phyloP scores from a whole-genome alignment of 2,888 invertebrate species.

The Ferdinandea cuprea region DNA sequence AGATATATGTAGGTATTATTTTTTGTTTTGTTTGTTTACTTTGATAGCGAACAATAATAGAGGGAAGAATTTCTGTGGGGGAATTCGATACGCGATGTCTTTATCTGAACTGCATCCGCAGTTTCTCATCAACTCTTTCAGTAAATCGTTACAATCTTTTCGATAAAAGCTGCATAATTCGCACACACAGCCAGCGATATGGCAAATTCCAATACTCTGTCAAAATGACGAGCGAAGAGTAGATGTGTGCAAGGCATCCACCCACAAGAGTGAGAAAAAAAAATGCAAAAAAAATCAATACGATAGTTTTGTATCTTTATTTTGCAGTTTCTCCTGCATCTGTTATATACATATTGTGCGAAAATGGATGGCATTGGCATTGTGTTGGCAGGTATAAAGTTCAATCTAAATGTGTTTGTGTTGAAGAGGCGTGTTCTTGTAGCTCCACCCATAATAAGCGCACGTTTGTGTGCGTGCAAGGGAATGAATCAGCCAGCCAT shows the following conservation, averaged over 20 bases:
- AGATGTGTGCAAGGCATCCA: constrained; percentile 43
- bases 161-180: constrained; percentile 73
- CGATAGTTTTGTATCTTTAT: constrained; percentile 63
- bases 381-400: constrained; percentile 3
- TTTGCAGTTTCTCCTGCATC: background rate
- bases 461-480: constrained; percentile 13
- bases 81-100: constrained; percentile 72
- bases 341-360: constrained; percentile 10
- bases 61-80: constrained; percentile 55
- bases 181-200: constrained; percentile 35
- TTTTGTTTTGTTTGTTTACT: constrained; percentile 9
- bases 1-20: constrained; percentile 11
- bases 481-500: constrained; percentile 63
- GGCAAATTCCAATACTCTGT: constrained; percentile 18
- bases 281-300: constrained; percentile 57
- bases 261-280: constrained; percentile 46
- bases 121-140: constrained; percentile 74
- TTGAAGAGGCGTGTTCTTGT: constrained; percentile 33
- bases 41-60: constrained; percentile 19
- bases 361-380: constrained; percentile 30
- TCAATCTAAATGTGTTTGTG: no score
- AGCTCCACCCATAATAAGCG: constrained; percentile 43
- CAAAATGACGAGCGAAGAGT: background rate
- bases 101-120: constrained; percentile 75
- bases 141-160: constrained; percentile 72